These are phyloP conservation scores for Geotrupes spiniger DNA, from an alignment of 2,888 invertebrate species.

Conservation along the genomic window DNA sequence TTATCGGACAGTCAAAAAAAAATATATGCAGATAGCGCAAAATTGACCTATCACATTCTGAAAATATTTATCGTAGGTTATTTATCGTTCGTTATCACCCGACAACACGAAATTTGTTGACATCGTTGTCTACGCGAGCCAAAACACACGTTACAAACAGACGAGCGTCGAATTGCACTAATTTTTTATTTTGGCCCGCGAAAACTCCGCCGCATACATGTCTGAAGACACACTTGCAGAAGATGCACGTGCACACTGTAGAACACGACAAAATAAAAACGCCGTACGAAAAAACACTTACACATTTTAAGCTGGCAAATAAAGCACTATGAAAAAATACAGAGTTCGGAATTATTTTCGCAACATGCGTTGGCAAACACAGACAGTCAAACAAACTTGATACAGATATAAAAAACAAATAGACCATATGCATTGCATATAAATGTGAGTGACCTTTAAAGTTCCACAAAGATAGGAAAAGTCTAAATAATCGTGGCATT, in stretches of 20 bases:
- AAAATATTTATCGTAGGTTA: slow-evolving; percentile 17
- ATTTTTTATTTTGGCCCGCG: too few relatives aligned
- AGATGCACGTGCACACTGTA: not conserved
- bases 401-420: slow-evolving; percentile 47
- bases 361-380: slow-evolving; percentile 43
- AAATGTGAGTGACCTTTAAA: slow-evolving; percentile 43
- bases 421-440: slow-evolving; percentile 42
- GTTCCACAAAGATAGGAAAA: slow-evolving; percentile 25
- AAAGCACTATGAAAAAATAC: slow-evolving; percentile 17
- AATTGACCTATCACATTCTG: slow-evolving; percentile 24
- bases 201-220: too few relatives aligned
- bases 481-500: slow-evolving; percentile 30
- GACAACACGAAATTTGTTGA: too few relatives aligned
- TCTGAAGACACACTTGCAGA: too few relatives aligned
- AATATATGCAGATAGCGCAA: slow-evolving; percentile 1
- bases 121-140: too few relatives aligned
- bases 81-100: slow-evolving; percentile 13
- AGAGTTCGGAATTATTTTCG: slow-evolving; percentile 37
- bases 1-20: slow-evolving; percentile 1
- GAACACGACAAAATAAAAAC: not conserved
- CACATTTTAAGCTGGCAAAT: slow-evolving; percentile 10
- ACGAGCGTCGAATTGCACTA: too few relatives aligned
- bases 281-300: slow-evolving; percentile 10
- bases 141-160: too few relatives aligned
- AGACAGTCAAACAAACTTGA: slow-evolving; percentile 37